Percentiles rank a stretch among this genome's conserved stretches.
phyloP scores from a whole-genome alignment of 1,140 invertebrate genomes.

The Brevipalpus yothersi region DNA sequence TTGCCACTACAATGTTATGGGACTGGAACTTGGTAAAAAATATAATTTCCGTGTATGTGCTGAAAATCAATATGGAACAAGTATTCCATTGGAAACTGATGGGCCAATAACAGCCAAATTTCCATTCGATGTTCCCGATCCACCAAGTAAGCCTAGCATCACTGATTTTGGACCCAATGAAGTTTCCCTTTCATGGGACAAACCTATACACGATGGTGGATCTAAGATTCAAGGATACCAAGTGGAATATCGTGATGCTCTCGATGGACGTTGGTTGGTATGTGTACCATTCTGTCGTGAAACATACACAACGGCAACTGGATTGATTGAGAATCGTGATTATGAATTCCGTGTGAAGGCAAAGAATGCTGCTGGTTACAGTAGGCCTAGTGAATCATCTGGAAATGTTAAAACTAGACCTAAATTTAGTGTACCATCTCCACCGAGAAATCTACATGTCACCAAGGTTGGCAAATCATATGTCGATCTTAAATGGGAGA shows the following conservation, averaged over 20 bases:
- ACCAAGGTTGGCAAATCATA: conserved; percentile 48
- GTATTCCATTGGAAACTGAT: conserved; percentile 57
- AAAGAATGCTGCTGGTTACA: conserved; percentile 83
- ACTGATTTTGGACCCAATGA: conserved; percentile 81
- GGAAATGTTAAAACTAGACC: conserved; percentile 83
- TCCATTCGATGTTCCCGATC: conserved; percentile 78
- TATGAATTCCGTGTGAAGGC: conserved; percentile 93
- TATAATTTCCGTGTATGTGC: conserved; percentile 93
- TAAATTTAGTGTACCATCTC: conserved; percentile 59
- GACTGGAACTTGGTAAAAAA: conserved; percentile 60
- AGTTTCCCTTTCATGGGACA: conserved; percentile 80
- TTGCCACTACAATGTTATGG: conserved; percentile 56
- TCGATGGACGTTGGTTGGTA: conserved; percentile 44
- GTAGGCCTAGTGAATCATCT: conserved; percentile 49
- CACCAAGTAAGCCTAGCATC: conserved; percentile 69
- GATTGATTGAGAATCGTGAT: conserved; percentile 76
- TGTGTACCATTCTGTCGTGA: conserved; percentile 41
- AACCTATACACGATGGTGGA: conserved; percentile 73
- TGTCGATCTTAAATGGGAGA: conserved; percentile 58
- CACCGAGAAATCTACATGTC: conserved; percentile 49
- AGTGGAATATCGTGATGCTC: neutral
- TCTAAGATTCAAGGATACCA: conserved; percentile 60
- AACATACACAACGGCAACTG: conserved; percentile 52
- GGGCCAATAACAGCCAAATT: conserved; percentile 76
- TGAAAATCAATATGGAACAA: conserved; percentile 87